A percentile compares a stretch with the other conserved stretches of the same genome.
These are phyloP conservation scores for Polymixis flavicincta DNA, from an alignment of 2,888 invertebrate species.

Conservation along the genomic window DNA sequence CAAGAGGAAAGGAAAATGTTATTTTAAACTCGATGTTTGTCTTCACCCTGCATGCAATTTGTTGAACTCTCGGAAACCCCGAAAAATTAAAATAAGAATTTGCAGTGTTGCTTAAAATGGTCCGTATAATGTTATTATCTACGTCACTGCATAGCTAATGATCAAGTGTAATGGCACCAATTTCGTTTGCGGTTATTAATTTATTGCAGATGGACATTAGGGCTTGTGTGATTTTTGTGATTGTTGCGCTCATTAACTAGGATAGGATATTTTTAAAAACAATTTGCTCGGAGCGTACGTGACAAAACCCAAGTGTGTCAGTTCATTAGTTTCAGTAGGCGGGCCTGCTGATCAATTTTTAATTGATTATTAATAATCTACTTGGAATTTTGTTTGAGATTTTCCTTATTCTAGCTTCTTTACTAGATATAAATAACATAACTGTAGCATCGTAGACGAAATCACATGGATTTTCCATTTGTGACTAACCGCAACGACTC, in stretches of 20 bases:
- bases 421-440: constrained; percentile 2
- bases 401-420: constrained; percentile 77
- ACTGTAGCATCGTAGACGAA: background rate
- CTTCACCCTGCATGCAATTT: constrained; percentile 5
- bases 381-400: constrained; percentile 72
- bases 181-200: constrained; percentile 75
- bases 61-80: constrained; percentile 4
- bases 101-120: constrained; percentile 67
- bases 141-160: constrained; percentile 71
- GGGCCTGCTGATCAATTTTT: constrained; percentile 71
- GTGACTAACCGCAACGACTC: constrained; percentile 2
- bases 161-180: constrained; percentile 69
- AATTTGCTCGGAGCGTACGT: constrained; percentile 80
- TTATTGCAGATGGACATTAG: constrained; percentile 79
- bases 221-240: constrained; percentile 79
- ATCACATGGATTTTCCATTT: constrained; percentile 19
- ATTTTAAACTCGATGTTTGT: constrained; percentile 6
- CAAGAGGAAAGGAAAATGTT: constrained; percentile 20
- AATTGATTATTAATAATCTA: constrained; percentile 79
- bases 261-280: constrained; percentile 72
- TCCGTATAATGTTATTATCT: constrained; percentile 53
- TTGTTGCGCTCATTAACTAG: constrained; percentile 77
- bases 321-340: constrained; percentile 72
- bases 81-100: background rate
- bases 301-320: constrained; percentile 84